phyloP scores from a whole-genome alignment of 2,797 vertebrate species.

The Poeciliopsis presidionis region DNA sequence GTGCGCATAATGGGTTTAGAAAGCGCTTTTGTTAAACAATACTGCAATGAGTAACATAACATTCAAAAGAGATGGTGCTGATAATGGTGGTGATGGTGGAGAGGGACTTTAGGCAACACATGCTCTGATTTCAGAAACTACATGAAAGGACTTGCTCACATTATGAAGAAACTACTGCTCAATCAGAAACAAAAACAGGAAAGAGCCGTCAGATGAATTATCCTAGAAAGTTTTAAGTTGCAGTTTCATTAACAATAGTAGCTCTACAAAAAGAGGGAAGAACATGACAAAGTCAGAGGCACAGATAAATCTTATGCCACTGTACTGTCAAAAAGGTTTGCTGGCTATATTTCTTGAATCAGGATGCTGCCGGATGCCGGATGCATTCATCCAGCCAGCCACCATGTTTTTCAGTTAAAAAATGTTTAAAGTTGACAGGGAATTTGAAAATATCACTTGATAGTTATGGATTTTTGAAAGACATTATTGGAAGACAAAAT shows the following conservation, averaged over 20 bases:
- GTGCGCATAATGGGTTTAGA: conserved; percentile 9
- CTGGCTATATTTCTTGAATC: neutral
- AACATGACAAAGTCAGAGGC: neutral
- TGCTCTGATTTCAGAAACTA: conserved; percentile 1
- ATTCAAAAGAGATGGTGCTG: conserved; percentile 4
- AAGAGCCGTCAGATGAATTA: neutral
- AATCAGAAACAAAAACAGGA: conserved; percentile 39
- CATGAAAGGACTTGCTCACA: conserved; percentile 1
- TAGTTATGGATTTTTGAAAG: no score
- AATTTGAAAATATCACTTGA: no score
- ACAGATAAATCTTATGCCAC: neutral
- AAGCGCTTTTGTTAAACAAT: neutral
- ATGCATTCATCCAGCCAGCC: no score
- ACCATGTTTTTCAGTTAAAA: no score
- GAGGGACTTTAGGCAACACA: neutral
- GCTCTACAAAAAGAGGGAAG: neutral
- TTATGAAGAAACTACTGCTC: conserved; percentile 11
- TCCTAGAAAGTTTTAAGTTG: neutral
- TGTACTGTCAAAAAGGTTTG: neutral
- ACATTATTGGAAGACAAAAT: no score
- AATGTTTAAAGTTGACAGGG: no score
- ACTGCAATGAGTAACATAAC: neutral
- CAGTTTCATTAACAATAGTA: neutral
- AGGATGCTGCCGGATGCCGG: no score
- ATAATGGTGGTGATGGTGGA: neutral